Evolutionary conservation across 2,888 invertebrate species (phyloP), one percentile per base, ranked within the genome.

Genomic region (Lasioglossum vierecki): DNA sequence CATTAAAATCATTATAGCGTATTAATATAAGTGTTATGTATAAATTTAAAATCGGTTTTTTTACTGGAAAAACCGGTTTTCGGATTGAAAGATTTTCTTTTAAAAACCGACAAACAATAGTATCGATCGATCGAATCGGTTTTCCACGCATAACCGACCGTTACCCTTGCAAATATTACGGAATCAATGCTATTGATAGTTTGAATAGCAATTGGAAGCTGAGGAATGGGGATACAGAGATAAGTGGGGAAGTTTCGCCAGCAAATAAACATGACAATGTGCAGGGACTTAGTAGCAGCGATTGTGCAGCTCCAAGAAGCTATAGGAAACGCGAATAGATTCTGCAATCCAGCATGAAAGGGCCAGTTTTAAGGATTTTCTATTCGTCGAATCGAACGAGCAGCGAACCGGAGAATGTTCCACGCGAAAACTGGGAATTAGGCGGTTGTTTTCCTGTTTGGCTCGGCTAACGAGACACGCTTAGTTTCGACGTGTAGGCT

Each of bases 61-160:
- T n/a, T n/a, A n/a, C n/a, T n/a, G n/a, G n/a, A n/a, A n/a, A n/a
- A n/a, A n/a, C n/a, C n/a, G n/a, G n/a, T n/a, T n/a, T n/a, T n/a
- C n/a, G n/a, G n/a, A n/a, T n/a, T n/a, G n/a, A n/a, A n/a, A n/a
- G n/a, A n/a, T n/a, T n/a, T n/a, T n/a, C n/a, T n/a, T n/a, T n/a
- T n/a, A n/a, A n/a, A n/a, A n/a, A n/a, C n/a, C n/a, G n/a, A n/a
- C n/a, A n/a, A n/a, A n/a, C n/a, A n/a, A n/a, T n/a, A 8, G 5
- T 2, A 35, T 35, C 35, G 35, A 76, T 78, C 84, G 77, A 85
- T 82, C 81, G 79, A 79, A 71, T 75, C 18, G 13, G 71, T 57
- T 60, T 11, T 60, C 6, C 41, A 35, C 22, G 66, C 30, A 18
- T 30, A 57, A 75, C 49, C 11, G 46, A 53, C 22, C 39, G 68